These are phyloP conservation scores for Agrilus planipennis DNA, from an alignment of 1,140 invertebrate species.

Conservation along the genomic window DNA sequence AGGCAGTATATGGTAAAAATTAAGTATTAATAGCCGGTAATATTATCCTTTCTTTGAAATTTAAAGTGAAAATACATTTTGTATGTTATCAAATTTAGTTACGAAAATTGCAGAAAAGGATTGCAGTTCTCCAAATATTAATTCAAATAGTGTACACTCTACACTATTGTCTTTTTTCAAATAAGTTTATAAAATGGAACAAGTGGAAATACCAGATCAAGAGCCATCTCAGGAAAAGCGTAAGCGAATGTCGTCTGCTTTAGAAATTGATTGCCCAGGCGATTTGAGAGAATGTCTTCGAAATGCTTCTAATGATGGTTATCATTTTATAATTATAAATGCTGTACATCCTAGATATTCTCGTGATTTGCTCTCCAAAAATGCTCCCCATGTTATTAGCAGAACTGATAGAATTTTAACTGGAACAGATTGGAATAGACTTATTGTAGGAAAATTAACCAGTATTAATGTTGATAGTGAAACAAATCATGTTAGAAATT, in stretches of 20 bases:
- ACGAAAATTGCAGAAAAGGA: too few relatives aligned
- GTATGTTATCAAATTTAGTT: too few relatives aligned
- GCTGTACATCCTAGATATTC: constrained; percentile 26
- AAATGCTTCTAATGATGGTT: constrained; percentile 24
- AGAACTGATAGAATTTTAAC: constrained; percentile 35
- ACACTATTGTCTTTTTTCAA: too few relatives aligned
- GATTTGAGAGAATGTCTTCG: constrained; percentile 22
- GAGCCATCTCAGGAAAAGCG: constrained; percentile 24
- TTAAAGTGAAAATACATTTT: too few relatives aligned
- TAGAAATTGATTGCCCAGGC: constrained; percentile 23
- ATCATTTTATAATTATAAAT: constrained; percentile 32
- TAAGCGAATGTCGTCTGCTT: constrained; percentile 30
- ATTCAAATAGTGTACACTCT: too few relatives aligned
- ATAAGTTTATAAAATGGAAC: too few relatives aligned
- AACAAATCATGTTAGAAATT: constrained; percentile 44
- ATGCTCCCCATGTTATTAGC: constrained; percentile 19
- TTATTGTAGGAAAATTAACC: constrained; percentile 25
- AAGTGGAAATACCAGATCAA: too few relatives aligned
- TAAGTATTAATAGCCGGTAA: too few relatives aligned
- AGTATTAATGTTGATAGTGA: constrained; percentile 47
- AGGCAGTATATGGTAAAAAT: too few relatives aligned
- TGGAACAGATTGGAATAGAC: constrained; percentile 32
- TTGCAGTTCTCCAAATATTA: too few relatives aligned
- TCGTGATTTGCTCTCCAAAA: constrained; percentile 17
- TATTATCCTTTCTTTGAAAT: too few relatives aligned